A percentile compares a stretch with the other conserved stretches of the same genome.
Evolutionary conservation across 2,113 vertebrate genomes (phyloP).

Genomic region (Furnarius figulus): DNA sequence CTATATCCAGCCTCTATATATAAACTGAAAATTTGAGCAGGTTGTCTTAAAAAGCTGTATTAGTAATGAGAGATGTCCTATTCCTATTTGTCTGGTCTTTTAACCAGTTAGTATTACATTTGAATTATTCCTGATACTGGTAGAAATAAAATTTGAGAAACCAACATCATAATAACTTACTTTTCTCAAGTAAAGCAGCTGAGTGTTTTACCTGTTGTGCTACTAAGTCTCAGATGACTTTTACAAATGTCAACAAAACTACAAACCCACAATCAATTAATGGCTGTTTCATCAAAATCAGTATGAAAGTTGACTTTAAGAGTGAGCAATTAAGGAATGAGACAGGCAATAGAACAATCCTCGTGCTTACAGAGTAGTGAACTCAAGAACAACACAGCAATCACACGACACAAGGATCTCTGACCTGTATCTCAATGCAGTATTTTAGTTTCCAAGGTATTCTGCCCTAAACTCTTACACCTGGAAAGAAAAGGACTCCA

Average conservation of each 20-base stretch:
- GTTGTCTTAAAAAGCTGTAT: background rate
- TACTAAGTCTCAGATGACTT: background rate
- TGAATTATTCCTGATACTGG: background rate
- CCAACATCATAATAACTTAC: background rate
- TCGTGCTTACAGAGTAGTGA: background rate
- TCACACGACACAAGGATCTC: background rate
- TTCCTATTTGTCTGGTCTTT: background rate
- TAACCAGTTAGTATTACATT: background rate
- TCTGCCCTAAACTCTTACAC: background rate
- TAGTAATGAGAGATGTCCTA: background rate
- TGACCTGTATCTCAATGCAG: background rate
- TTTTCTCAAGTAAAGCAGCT: background rate
- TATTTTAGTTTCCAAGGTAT: background rate
- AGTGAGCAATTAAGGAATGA: background rate
- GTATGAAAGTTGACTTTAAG: background rate
- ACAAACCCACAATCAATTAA: background rate
- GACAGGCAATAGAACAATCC: background rate
- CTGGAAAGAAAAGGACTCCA: background rate
- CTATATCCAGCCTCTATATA: background rate
- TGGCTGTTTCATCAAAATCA: background rate
- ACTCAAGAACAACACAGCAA: background rate
- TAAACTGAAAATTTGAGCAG: background rate
- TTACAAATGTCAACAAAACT: background rate
- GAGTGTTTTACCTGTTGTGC: background rate
- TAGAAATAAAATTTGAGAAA: conserved; percentile 28